Evolutionary conservation across 2,113 vertebrate species (phyloP).

Genomic region (Ciconia stormi): DNA sequence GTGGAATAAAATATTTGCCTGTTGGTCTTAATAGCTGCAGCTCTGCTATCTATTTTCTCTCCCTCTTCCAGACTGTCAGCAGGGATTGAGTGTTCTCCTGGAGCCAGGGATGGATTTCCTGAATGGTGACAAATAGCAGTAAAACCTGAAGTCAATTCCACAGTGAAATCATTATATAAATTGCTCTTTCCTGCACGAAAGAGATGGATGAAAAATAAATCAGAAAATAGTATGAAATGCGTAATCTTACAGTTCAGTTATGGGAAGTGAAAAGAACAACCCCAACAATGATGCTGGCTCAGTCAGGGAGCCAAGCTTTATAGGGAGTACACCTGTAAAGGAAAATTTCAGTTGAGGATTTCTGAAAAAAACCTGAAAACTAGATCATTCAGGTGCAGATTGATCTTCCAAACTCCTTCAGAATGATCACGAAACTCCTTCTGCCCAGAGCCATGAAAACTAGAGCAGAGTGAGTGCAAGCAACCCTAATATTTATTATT

Average conservation of each 20-base stretch:
- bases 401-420: not conserved
- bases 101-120: slow-evolving; percentile 45
- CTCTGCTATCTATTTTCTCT: slow-evolving; percentile 9
- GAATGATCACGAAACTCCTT: not conserved
- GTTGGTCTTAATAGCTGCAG: not conserved
- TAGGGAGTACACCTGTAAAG: not conserved
- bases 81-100: slow-evolving; percentile 6
- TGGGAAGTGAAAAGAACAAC: not conserved
- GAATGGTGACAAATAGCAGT: slow-evolving; percentile 30
- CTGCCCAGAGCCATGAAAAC: not conserved
- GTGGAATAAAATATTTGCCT: slow-evolving; percentile 14
- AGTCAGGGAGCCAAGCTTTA: not conserved
- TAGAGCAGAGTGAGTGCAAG: not conserved
- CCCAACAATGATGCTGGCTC: not conserved
- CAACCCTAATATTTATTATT: not conserved
- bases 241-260: not conserved
- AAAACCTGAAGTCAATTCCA: slow-evolving; percentile 22
- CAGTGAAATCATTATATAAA: slow-evolving; percentile 3
- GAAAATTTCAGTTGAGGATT: not conserved
- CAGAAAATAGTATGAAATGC: not conserved
- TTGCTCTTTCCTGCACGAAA: slow-evolving; percentile 13
- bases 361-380: not conserved
- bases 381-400: not conserved
- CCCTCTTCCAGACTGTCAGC: not conserved
- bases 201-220: not conserved